These are phyloP conservation scores for Drosophila parthenogenetica DNA, from an alignment of 2,888 invertebrate species.

Conservation along the genomic window DNA sequence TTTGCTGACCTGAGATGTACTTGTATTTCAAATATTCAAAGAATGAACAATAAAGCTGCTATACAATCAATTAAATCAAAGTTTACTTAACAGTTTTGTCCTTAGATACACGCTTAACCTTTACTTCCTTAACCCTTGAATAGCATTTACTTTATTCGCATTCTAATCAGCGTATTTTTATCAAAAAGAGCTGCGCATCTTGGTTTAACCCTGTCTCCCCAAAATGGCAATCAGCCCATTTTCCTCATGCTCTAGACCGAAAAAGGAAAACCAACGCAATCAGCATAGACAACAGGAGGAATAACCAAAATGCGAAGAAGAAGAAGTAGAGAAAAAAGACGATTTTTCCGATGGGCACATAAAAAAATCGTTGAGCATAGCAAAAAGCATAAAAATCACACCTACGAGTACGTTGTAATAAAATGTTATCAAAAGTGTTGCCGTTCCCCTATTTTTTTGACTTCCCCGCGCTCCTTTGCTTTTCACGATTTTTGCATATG, in stretches of 20 bases:
- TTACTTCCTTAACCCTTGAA: conserved; percentile 19
- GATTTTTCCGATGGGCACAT: conserved; percentile 57
- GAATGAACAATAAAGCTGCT: not conserved
- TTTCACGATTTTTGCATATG: conserved; percentile 72
- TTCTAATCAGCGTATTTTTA: conserved; percentile 54
- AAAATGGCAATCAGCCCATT: conserved; percentile 39
- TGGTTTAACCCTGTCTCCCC: conserved; percentile 1
- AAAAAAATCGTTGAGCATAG: conserved; percentile 77
- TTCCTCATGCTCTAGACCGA: conserved; percentile 14
- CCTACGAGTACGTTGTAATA: conserved; percentile 81
- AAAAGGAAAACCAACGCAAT: conserved; percentile 51
- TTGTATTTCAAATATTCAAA: too few species aligned
- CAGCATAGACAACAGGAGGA: conserved; percentile 68
- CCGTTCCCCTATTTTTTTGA: conserved; percentile 25
- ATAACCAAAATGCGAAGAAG: conserved; percentile 22
- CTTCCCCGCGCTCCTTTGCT: conserved; percentile 10
- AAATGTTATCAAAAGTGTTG: conserved; percentile 82
- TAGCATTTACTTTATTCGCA: conserved; percentile 35
- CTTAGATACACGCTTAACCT: conserved; percentile 18
- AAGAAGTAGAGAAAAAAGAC: conserved; percentile 21
- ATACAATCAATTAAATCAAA: not conserved
- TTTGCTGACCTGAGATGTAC: too few species aligned
- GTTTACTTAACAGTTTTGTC: not conserved
- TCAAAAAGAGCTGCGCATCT: conserved; percentile 28
- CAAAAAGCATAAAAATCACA: conserved; percentile 83